phyloP scores from a whole-genome alignment of 64 coral and sea anemone species.

The Anthopleura sola region DNA sequence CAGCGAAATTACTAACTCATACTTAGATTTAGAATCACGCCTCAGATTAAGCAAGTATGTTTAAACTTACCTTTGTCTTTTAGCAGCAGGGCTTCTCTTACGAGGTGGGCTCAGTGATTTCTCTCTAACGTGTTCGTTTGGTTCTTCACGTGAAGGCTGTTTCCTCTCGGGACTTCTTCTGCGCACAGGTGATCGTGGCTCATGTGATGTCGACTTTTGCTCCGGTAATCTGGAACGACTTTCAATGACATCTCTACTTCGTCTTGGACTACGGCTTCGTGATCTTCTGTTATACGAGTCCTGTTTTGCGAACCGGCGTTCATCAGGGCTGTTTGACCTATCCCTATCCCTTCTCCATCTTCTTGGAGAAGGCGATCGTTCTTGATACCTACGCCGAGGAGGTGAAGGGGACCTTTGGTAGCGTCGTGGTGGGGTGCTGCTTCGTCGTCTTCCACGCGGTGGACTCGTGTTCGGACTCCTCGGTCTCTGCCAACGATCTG shows the following conservation, averaged over 20 bases:
- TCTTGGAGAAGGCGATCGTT: slow-evolving; percentile 13
- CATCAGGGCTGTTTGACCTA: background rate
- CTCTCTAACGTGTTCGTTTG: background rate
- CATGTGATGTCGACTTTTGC: background rate
- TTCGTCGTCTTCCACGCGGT: background rate
- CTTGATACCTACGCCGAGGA: background rate
- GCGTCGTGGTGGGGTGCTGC: background rate
- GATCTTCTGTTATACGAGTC: background rate
- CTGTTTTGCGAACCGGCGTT: background rate
- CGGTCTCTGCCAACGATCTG: slow-evolving; percentile 1
- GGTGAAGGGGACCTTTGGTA: slow-evolving; percentile 1
- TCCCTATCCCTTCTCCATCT: background rate
- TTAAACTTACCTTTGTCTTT: background rate
- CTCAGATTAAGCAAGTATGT: background rate
- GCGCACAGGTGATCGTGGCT: background rate
- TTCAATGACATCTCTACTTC: background rate
- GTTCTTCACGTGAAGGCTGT: background rate
- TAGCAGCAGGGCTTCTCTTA: background rate
- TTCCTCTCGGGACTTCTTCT: background rate
- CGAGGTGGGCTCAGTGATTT: background rate
- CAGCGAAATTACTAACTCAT: too few relatives aligned
- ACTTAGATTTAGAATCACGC: too few relatives aligned
- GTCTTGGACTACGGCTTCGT: background rate
- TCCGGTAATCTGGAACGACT: background rate
- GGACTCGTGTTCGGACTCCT: background rate